phyloP scores from a whole-genome alignment of 2,113 vertebrate species.

The Uria lomvia region DNA sequence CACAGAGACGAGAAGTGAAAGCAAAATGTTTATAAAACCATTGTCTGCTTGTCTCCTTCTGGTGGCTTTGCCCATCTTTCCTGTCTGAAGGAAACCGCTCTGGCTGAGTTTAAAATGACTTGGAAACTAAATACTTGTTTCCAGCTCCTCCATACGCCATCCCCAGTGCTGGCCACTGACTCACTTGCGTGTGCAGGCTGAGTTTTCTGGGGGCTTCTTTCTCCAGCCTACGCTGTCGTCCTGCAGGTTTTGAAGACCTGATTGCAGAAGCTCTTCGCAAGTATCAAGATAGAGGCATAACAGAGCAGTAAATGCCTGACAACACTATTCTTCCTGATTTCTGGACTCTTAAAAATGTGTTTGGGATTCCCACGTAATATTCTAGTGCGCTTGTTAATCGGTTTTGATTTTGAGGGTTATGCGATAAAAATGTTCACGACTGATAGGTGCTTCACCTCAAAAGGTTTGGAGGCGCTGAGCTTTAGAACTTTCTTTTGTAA shows the following conservation, averaged over 20 bases:
- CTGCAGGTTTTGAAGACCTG: not conserved
- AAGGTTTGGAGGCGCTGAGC: slow-evolving; percentile 9
- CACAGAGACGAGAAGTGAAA: not conserved
- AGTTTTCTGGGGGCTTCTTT: not conserved
- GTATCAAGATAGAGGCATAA: not conserved
- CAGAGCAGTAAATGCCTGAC: not conserved
- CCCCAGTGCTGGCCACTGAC: not conserved
- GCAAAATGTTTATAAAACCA: not conserved
- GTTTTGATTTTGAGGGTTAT: not conserved
- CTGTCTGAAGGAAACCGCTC: not conserved
- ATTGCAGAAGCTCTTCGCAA: not conserved
- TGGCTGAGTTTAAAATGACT: not conserved
- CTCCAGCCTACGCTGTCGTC: not conserved
- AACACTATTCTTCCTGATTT: not conserved
- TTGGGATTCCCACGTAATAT: not conserved
- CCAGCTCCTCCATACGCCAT: not conserved
- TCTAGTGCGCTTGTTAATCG: not conserved
- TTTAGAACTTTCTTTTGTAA: slow-evolving; percentile 61
- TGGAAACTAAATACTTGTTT: not conserved
- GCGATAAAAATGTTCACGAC: not conserved
- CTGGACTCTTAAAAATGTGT: not conserved
- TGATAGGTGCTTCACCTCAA: slow-evolving; percentile 52
- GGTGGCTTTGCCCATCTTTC: not conserved
- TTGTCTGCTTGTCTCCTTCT: not conserved
- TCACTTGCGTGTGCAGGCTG: not conserved